Evolutionary conservation across 2,113 vertebrate genomes (phyloP).

Genomic region (Halcyon senegalensis): DNA sequence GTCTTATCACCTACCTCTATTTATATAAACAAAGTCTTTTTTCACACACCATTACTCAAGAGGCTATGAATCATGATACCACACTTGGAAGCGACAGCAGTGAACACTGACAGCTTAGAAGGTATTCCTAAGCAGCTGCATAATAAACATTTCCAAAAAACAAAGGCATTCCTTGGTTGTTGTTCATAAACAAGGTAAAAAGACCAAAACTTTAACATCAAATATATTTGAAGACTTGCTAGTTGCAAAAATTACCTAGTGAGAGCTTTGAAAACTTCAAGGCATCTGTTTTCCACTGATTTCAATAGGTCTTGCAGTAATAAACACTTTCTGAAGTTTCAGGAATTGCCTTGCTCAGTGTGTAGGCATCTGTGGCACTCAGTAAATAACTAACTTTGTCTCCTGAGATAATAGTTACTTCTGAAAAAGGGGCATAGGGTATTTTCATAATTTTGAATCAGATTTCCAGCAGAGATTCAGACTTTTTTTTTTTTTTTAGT

Average conservation of each 20-base stretch:
- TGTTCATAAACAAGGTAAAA: background rate
- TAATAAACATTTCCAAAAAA: background rate
- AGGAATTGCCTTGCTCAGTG: background rate
- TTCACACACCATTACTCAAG: background rate
- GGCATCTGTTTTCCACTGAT: background rate
- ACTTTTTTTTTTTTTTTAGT: background rate
- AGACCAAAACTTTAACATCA: background rate
- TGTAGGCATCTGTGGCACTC: background rate
- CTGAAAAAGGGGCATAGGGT: background rate
- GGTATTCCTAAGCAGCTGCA: background rate
- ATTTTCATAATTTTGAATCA: background rate
- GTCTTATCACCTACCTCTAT: background rate
- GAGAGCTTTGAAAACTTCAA: slow-evolving; percentile 27
- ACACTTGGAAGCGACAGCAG: background rate
- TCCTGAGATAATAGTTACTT: background rate
- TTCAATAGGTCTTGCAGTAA: background rate
- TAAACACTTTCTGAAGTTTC: background rate
- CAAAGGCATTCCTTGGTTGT: fast-evolving
- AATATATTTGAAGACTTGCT: background rate
- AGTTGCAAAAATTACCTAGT: background rate
- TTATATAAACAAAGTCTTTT: background rate
- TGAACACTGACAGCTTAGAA: background rate
- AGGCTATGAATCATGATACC: background rate
- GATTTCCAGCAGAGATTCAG: background rate
- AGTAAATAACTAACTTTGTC: background rate